Evolutionary conservation across 2,113 vertebrate genomes (phyloP).

Genomic region (Anhinga rufa): DNA sequence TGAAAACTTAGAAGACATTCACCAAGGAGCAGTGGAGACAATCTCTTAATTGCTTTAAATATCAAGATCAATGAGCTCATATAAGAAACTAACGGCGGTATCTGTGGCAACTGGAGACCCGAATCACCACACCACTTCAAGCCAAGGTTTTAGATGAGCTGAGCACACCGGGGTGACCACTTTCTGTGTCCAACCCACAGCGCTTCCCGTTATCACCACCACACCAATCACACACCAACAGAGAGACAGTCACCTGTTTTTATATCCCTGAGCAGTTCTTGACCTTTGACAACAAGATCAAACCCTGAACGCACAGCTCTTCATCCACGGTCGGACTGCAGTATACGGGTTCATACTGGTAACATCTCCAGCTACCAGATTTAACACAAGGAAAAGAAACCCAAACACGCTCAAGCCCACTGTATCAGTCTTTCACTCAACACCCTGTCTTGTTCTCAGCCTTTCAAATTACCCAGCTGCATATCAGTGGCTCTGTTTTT

Average conservation of each 20-base stretch:
- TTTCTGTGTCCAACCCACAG: rapidly evolving
- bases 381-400: neutral
- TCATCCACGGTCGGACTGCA: neutral
- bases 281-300: neutral
- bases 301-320: no score
- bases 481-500: neutral
- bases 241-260: neutral
- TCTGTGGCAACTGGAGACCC: neutral
- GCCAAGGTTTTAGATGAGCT: neutral
- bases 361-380: neutral
- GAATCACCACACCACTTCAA: neutral
- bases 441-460: neutral
- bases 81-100: neutral
- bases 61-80: neutral
- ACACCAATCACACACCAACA: neutral
- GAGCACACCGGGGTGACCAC: neutral
- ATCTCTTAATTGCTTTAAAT: neutral
- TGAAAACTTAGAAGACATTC: neutral
- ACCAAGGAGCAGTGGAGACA: neutral
- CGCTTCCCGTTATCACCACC: rapidly evolving
- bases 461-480: neutral
- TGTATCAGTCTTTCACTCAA: neutral
- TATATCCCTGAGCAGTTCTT: neutral
- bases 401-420: neutral
- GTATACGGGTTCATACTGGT: neutral